phyloP scores from a whole-genome alignment of 2,113 vertebrate species.

The Rhombomys opimus region DNA sequence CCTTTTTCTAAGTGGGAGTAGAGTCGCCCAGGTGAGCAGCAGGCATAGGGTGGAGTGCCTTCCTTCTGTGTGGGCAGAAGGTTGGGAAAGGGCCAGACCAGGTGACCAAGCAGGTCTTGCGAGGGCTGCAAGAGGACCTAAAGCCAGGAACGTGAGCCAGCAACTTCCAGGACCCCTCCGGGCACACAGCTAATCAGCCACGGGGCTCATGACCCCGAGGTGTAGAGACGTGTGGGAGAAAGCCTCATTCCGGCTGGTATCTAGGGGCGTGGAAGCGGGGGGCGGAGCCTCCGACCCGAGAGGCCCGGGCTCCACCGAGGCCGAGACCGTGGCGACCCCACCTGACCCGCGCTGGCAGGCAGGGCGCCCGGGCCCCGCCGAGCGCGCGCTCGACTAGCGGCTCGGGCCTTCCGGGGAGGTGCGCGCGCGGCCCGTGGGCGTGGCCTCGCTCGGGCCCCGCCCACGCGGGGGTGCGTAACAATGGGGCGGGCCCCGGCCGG shows the following conservation, averaged over 20 bases:
- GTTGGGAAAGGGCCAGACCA: background rate
- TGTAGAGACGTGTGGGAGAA: background rate
- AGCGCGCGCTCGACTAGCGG: background rate
- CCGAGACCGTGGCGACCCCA: background rate
- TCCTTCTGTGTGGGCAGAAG: background rate
- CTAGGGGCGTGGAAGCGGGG: background rate
- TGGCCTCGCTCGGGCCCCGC: background rate
- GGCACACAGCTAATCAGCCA: background rate
- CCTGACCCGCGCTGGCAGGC: fast-evolving
- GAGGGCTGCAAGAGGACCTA: background rate
- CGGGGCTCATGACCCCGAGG: background rate
- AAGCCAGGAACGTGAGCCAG: background rate
- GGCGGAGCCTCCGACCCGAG: background rate
- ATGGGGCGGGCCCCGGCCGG: conserved; percentile 47
- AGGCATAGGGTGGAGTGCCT: background rate
- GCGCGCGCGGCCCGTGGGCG: background rate
- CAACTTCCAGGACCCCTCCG: background rate
- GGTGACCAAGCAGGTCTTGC: background rate
- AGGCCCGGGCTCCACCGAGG: background rate
- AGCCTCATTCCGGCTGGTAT: background rate
- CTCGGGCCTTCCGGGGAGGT: background rate
- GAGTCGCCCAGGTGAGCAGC: background rate
- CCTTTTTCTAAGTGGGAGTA: background rate
- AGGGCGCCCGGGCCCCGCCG: fast-evolving
- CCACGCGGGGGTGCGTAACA: conserved; percentile 68